Percentiles rank a stretch among this genome's conserved stretches.
phyloP scores from a whole-genome alignment of 2,888 invertebrate genomes.

The Tolmerus cingulatus region DNA sequence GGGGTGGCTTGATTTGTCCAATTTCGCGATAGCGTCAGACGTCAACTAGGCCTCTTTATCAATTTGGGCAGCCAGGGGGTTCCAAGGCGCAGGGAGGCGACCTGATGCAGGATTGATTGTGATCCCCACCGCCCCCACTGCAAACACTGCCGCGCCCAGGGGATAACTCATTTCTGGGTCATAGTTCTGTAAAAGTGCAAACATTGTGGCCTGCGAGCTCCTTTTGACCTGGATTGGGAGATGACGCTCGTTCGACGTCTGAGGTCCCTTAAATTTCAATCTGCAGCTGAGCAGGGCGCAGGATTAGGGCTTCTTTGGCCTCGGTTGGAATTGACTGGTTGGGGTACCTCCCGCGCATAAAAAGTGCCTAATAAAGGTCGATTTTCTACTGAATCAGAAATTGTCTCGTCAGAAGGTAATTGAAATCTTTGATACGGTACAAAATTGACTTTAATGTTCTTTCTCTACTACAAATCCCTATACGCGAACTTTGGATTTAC shows the following conservation, averaged over 20 bases:
- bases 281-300: background rate
- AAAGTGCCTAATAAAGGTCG: background rate
- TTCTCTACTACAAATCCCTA: no score
- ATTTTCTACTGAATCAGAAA: background rate
- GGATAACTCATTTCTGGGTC: background rate
- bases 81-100: background rate
- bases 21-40: background rate
- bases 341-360: background rate
- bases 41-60: background rate
- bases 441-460: no score
- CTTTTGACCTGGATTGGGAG: background rate
- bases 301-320: background rate
- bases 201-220: background rate
- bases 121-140: background rate
- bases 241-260: background rate
- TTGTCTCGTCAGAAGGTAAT: background rate
- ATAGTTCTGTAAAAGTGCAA: background rate
- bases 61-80: background rate
- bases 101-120: background rate
- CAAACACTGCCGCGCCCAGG: background rate
- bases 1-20: background rate
- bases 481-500: no score
- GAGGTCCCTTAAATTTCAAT: background rate
- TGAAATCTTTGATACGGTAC: background rate
- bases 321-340: background rate